Evolutionary conservation across 2,113 vertebrate species (phyloP).

Genomic region (Serinus canaria): DNA sequence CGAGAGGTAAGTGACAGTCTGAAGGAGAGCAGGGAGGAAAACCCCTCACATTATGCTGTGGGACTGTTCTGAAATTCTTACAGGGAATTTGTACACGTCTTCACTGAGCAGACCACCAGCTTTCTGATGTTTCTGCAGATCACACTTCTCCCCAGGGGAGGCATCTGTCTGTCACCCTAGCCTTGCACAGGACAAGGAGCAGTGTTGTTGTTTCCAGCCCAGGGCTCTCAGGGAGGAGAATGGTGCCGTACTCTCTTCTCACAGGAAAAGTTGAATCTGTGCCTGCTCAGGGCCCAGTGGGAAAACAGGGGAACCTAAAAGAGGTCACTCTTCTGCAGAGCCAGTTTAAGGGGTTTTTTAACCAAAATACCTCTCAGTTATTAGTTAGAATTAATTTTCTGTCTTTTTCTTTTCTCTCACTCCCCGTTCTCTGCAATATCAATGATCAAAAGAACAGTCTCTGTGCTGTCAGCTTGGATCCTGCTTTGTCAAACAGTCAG

Average conservation of each 20-base stretch:
- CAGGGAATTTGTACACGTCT: background rate
- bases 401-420: background rate
- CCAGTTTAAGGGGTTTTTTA: background rate
- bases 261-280: background rate
- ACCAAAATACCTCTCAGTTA: background rate
- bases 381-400: background rate
- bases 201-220: background rate
- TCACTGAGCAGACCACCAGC: background rate
- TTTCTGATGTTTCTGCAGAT: background rate
- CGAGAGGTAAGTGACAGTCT: fast-evolving
- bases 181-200: background rate
- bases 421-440: background rate
- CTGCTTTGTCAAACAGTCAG: background rate
- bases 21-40: background rate
- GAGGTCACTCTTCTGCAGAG: background rate
- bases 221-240: background rate
- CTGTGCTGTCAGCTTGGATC: background rate
- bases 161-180: background rate
- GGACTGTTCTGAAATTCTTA: background rate
- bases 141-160: fast-evolving
- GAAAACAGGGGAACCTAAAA: background rate
- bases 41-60: fast-evolving
- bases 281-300: background rate
- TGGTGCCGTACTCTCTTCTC: background rate
- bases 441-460: background rate